Conservation (phyloP, 2,888 invertebrate species). For the Cephus pygmeus region DNA sequence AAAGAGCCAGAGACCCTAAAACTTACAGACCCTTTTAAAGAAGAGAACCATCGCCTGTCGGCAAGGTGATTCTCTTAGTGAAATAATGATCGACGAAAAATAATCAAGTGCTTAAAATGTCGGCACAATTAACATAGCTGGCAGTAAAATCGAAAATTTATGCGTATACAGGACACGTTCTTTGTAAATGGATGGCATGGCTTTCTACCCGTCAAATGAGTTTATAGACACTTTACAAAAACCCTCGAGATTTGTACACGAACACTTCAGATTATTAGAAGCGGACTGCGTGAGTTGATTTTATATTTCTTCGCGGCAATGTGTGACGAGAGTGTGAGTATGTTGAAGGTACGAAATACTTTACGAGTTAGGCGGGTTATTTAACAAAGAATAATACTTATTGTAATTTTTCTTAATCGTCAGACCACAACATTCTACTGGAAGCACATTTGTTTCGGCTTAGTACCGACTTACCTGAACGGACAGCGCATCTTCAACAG, state of each 20-base stretch:
- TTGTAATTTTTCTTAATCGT: not conserved
- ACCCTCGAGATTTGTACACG: not conserved
- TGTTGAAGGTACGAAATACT: not conserved
- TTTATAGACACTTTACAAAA: not conserved
- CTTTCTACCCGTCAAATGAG: not conserved
- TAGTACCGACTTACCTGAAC: slow-evolving; percentile 22
- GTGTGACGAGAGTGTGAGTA: not conserved
- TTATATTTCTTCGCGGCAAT: not conserved
- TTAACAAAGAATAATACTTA: not conserved
- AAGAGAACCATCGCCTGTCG: not conserved
- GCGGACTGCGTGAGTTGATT: not conserved
- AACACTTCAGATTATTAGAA: not conserved
- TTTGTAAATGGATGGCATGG: not conserved
- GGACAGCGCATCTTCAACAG: slow-evolving; percentile 2
- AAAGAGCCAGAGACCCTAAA: not conserved
- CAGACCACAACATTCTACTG: not conserved
- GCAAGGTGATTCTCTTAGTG: slow-evolving; percentile 23
- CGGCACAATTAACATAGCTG: slow-evolving; percentile 27
- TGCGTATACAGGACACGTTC: slow-evolving; percentile 25
- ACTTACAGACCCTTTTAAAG: not conserved
- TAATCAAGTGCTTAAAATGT: slow-evolving; percentile 21
- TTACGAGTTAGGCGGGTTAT: not conserved
- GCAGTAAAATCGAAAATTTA: slow-evolving; percentile 37
- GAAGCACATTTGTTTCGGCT: slow-evolving; percentile 47
- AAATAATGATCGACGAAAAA: slow-evolving; percentile 23